Evolutionary conservation across 2,797 vertebrate genomes (phyloP).

Genomic region (Melanitta fusca): DNA sequence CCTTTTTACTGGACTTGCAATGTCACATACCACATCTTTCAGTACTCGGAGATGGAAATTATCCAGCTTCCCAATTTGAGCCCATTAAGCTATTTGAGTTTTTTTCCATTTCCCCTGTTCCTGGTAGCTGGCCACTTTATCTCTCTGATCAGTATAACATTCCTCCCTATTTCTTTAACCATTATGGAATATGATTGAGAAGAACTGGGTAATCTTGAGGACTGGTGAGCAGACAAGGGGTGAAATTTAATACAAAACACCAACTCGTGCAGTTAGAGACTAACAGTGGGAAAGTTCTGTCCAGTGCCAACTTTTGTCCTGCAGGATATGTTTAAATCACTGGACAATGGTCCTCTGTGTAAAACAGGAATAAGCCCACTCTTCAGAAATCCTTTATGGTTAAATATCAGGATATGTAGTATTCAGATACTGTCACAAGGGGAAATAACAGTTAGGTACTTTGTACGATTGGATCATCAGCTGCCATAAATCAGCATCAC

Average conservation of each 20-base stretch:
- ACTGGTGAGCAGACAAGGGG: neutral
- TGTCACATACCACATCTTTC: constrained; percentile 32
- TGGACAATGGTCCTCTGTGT: neutral
- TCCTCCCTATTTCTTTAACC: neutral
- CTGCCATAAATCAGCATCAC: neutral
- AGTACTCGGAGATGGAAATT: constrained; percentile 50
- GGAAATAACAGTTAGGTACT: neutral
- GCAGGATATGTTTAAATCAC: neutral
- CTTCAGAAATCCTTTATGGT: neutral
- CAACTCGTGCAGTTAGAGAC: neutral
- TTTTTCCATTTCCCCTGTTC: constrained; percentile 21
- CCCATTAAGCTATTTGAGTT: constrained; percentile 52
- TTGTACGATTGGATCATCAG: neutral
- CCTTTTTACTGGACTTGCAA: constrained; percentile 52
- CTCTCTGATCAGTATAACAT: neutral
- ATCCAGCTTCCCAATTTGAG: constrained; percentile 56
- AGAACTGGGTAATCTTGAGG: neutral
- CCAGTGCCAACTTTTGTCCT: neutral
- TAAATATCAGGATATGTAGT: neutral
- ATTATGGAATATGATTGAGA: neutral
- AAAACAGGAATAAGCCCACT: neutral
- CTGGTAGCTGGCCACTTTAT: constrained; percentile 16
- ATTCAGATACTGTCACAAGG: neutral
- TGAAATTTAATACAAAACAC: neutral
- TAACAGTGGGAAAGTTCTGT: neutral